Evolutionary conservation across 2,888 invertebrate genomes (phyloP).

Genomic region (Gasteruption jaculator): DNA sequence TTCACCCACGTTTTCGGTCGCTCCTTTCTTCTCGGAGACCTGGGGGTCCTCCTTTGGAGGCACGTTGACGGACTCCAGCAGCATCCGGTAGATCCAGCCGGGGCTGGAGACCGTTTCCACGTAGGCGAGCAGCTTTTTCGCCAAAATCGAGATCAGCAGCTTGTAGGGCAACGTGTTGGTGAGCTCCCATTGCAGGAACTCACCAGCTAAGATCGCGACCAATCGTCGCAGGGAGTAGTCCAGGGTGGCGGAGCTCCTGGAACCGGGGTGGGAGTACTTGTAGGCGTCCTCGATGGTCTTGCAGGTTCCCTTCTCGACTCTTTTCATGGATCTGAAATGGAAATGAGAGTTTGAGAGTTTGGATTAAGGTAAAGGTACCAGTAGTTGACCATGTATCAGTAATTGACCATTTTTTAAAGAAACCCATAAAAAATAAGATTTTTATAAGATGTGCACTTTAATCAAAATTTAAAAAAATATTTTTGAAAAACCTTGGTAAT

Average conservation of each 20-base stretch:
- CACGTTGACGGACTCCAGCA: constrained; percentile 29
- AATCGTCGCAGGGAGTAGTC: constrained; percentile 61
- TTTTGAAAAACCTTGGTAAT: not conserved
- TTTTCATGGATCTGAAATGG: constrained; percentile 32
- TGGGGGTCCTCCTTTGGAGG: constrained; percentile 11
- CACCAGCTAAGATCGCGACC: constrained; percentile 57
- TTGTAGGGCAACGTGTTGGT: constrained; percentile 66
- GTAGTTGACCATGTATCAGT: no score
- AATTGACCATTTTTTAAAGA: no score
- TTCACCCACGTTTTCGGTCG: no score
- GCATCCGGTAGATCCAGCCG: constrained; percentile 32
- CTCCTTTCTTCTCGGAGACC: no score
- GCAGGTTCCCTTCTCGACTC: constrained; percentile 39
- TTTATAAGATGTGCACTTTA: not conserved
- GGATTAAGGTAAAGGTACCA: no score
- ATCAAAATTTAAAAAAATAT: not conserved
- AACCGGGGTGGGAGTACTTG: constrained; percentile 41
- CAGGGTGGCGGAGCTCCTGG: constrained; percentile 44
- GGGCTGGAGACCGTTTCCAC: constrained; percentile 37
- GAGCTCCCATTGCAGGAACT: constrained; percentile 64
- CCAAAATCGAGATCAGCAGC: constrained; percentile 59
- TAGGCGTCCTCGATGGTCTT: constrained; percentile 40
- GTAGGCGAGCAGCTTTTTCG: constrained; percentile 56
- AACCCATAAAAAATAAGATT: constrained; percentile 11
- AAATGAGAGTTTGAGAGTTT: no score